Conservation (phyloP, 1,140 invertebrate species). For the Hyles vespertilio region DNA sequence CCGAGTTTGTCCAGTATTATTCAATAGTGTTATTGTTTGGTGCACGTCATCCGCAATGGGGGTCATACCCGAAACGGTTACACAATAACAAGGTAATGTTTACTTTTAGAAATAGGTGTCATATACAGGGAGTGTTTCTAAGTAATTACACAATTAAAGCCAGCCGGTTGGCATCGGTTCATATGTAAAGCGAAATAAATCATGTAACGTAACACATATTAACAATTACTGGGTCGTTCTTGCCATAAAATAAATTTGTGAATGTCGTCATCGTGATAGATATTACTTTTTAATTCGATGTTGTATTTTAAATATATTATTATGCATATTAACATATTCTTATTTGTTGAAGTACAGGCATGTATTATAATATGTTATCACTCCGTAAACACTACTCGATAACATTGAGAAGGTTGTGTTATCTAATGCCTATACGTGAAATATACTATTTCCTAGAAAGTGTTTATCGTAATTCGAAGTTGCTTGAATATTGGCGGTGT, state of each 20-base stretch:
- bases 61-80: not conserved
- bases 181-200: conserved; percentile 16
- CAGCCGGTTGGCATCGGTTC: conserved; percentile 20
- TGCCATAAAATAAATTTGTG: conserved; percentile 2
- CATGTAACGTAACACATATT: conserved; percentile 12
- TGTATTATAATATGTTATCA: no score
- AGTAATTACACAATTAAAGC: conserved; percentile 14
- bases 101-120: conserved; percentile 19
- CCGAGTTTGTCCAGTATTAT: no score
- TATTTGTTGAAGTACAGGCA: no score
- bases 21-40: no score
- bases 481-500: not conserved
- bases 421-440: not conserved
- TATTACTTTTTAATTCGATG: no score
- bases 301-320: no score
- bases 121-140: conserved; percentile 10
- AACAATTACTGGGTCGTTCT: conserved; percentile 10
- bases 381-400: no score
- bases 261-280: conserved; percentile 1
- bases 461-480: not conserved
- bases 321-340: no score
- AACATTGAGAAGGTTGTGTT: not conserved
- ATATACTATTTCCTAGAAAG: not conserved
- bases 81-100: conserved; percentile 16
- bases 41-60: no score